Base-by-base conservation (phyloP, 2,113 vertebrate species). In the Toxotes chatareus region DNA sequence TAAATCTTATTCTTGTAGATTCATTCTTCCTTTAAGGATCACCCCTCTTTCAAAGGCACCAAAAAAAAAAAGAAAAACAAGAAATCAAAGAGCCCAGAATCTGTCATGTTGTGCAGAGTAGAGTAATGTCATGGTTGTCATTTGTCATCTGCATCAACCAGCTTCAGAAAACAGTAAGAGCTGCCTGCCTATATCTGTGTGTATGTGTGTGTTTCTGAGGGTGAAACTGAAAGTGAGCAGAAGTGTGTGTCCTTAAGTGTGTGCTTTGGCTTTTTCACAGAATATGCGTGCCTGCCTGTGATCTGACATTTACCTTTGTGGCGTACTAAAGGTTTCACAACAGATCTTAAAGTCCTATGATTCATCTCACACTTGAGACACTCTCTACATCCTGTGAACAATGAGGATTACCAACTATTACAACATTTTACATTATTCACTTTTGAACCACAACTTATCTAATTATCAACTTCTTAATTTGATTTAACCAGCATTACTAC, bases 251-350 rank as follows among this genome's bases (percentile, higher is more conserved):
- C 5, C 66, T 56, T 19, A 34, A 38, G 44, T 36, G 36, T 31
- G 72, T n/a, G 34, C 71, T 69, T 69, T 46, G 36, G 36, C 36
- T 6, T 36, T 36, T 36, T 36, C 6, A 36, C 4, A 36, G 53
- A 34, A 14, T 36, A 19, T 65, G 32, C 62, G 69, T 73, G 68
- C 73, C 57, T 49, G 49, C 40, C 63, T 53, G 74, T 53, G 57
- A 72, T 65, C 40, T 78, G 71, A 86, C 79, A 86, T 83, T 88
- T 85, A 84, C 60, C 44, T 68, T 53, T 23, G 73, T 63, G 64
- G 59, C 57, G 62, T 38, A 72, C 34, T 47, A 84, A 84, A 83
- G 79, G 65, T 71, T 77, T 36, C 16, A 14, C 21, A 34, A 21
- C 5, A 19, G 17, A 73, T 78, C 56, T 76, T 70, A 13, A 70